Evolutionary conservation across 2,113 vertebrate genomes (phyloP).

Genomic region (Anoura caudifer): DNA sequence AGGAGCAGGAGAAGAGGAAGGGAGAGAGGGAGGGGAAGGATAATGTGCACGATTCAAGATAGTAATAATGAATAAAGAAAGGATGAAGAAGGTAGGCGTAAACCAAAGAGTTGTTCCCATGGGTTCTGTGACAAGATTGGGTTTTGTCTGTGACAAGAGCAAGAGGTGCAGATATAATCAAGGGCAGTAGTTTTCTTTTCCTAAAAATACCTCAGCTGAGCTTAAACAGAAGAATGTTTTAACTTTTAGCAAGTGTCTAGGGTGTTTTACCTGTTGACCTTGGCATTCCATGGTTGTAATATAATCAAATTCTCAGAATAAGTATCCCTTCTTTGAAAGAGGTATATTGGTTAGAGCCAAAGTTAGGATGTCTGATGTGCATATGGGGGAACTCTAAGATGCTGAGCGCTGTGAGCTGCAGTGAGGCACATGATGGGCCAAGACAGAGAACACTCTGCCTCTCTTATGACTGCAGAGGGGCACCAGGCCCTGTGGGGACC

Average conservation of each 20-base stretch:
- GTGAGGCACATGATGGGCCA: background rate
- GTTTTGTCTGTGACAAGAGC: background rate
- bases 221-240: background rate
- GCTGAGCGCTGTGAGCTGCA: background rate
- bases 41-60: background rate
- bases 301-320: background rate
- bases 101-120: no score
- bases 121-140: background rate
- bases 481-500: background rate
- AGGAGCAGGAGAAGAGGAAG: no score
- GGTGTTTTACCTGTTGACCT: background rate
- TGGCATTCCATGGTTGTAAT: background rate
- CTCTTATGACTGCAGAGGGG: background rate
- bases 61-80: background rate
- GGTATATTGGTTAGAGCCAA: background rate
- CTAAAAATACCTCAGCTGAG: background rate
- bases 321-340: background rate
- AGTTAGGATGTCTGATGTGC: background rate
- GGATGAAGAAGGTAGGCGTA: rapidly evolving
- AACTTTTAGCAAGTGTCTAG: background rate
- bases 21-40: background rate
- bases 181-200: background rate
- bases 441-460: rapidly evolving
- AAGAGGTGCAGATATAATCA: rapidly evolving
- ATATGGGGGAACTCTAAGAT: no score